Evolutionary conservation across 2,888 invertebrate genomes (phyloP).

Genomic region (Diarsia brunnea): DNA sequence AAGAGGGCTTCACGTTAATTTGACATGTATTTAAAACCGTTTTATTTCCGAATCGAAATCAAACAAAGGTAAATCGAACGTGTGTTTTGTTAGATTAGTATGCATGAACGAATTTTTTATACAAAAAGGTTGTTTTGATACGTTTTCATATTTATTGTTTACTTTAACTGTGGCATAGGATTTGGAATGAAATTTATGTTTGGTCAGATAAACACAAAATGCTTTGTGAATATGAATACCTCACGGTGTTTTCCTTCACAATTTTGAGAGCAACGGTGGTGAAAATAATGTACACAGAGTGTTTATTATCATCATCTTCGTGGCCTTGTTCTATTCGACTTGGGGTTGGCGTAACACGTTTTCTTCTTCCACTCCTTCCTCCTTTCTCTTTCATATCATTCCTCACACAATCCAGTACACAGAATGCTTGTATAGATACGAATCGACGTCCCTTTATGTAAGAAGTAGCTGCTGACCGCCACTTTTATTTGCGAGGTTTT

Average conservation of each 20-base stretch:
- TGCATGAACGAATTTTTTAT: constrained; percentile 12
- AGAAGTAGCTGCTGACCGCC: no score
- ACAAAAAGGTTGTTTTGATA: neutral
- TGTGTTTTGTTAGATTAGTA: constrained; percentile 1
- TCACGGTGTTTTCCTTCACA: neutral
- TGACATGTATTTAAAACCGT: neutral
- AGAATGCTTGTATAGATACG: neutral
- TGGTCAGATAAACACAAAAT: neutral
- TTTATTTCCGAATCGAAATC: constrained; percentile 20
- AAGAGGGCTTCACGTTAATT: neutral
- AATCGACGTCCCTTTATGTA: neutral
- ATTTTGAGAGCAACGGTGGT: neutral
- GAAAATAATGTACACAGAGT: no score
- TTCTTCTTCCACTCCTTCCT: neutral
- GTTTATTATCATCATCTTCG: neutral
- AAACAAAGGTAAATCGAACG: constrained; percentile 11
- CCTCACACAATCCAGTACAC: neutral
- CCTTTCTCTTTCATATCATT: neutral
- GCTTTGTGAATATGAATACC: neutral
- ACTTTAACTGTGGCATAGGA: neutral
- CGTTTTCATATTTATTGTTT: constrained; percentile 15
- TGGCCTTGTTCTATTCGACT: fast-evolving
- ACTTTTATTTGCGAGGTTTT: no score
- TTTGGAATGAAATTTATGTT: neutral
- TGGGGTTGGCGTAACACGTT: no score